Percentiles rank a stretch among this genome's conserved stretches.
phyloP scores from a whole-genome alignment of 2,888 invertebrate species.

The Drosophila lutescens region DNA sequence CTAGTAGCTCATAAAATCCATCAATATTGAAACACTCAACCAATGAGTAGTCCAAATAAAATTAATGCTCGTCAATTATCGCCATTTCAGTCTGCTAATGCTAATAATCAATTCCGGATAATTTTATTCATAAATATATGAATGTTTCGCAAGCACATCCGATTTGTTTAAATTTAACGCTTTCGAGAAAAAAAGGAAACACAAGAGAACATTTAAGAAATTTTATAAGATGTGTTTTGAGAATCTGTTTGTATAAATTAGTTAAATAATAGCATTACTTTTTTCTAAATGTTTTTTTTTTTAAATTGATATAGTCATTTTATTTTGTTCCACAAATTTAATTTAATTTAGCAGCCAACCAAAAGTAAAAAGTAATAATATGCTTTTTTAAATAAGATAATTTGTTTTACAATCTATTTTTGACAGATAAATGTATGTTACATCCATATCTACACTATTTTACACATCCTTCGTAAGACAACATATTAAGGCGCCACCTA shows the following conservation, averaged over 20 bases:
- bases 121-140: neutral
- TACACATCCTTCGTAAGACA: neutral
- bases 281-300: too few relatives aligned
- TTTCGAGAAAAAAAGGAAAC: too few relatives aligned
- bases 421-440: neutral
- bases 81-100: neutral
- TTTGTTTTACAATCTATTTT: neutral
- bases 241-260: too few relatives aligned
- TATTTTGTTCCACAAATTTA: too few relatives aligned
- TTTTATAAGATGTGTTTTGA: too few relatives aligned
- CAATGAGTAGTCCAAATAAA: conserved; percentile 8
- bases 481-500: neutral
- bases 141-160: neutral
- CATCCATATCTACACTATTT: neutral
- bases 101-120: neutral
- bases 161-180: too few relatives aligned
- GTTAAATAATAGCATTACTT: too few relatives aligned
- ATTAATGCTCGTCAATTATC: neutral
- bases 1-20: neutral
- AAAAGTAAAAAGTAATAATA: neutral
- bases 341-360: neutral
- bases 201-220: too few relatives aligned
- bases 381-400: too few relatives aligned
- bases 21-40: conserved; percentile 5
- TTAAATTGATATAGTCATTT: too few relatives aligned